These are phyloP conservation scores for Sinohyriopsis cumingii DNA, from an alignment of 2,888 invertebrate species.

Conservation along the genomic window DNA sequence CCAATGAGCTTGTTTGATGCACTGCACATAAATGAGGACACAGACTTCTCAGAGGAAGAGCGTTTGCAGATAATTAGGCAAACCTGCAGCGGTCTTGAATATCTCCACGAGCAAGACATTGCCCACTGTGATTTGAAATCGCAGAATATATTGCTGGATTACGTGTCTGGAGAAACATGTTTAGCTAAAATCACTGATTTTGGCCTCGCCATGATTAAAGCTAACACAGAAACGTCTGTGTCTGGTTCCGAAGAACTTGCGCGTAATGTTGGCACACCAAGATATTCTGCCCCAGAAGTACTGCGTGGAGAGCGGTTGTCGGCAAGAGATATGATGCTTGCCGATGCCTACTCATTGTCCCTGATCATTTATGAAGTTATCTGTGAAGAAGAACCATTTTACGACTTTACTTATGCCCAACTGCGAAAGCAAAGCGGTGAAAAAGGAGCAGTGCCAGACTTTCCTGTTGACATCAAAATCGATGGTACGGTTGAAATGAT, in stretches of 20 bases:
- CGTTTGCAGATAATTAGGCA: conserved; percentile 31
- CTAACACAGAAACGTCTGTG: conserved; percentile 20
- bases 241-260: conserved; percentile 5
- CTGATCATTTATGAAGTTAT: conserved; percentile 25
- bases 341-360: conserved; percentile 29
- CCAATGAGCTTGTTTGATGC: conserved; percentile 34
- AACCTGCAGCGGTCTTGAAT: conserved; percentile 23
- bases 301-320: conserved; percentile 25
- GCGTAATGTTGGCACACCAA: conserved; percentile 29
- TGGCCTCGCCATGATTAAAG: conserved; percentile 41
- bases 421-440: conserved; percentile 33
- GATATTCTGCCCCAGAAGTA: conserved; percentile 36
- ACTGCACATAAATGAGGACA: conserved; percentile 18
- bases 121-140: conserved; percentile 46
- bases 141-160: conserved; percentile 34
- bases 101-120: conserved; percentile 30
- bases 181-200: conserved; percentile 40
- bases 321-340: conserved; percentile 14
- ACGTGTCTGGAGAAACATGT: conserved; percentile 9
- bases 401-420: conserved; percentile 21
- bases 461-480: conserved; percentile 5
- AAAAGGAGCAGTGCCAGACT: conserved; percentile 17
- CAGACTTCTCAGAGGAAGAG: conserved; percentile 29
- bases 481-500: too few relatives aligned
- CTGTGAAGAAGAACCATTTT: conserved; percentile 28